phyloP scores from a whole-genome alignment of 23 tunicate genomes.

The Diplosoma virens region DNA sequence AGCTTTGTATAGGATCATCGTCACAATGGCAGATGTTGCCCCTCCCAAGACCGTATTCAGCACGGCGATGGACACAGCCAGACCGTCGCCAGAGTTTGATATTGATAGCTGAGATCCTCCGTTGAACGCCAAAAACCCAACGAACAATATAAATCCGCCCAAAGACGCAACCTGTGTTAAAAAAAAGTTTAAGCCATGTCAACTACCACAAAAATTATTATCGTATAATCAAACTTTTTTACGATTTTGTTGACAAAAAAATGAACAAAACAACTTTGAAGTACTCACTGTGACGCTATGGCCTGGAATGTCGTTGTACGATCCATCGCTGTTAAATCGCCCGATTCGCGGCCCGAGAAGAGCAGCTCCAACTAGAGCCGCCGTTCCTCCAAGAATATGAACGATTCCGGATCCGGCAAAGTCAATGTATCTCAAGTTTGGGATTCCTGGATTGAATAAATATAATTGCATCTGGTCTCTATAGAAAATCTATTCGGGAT shows the following conservation, averaged over 20 bases:
- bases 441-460: not conserved
- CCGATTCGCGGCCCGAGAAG: conserved; percentile 79
- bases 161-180: conserved; percentile 45
- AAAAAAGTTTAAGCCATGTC: not conserved
- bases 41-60: conserved; percentile 80
- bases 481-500: too few species aligned
- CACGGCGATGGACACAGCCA: conserved; percentile 51
- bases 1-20: conserved; percentile 51
- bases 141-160: conserved; percentile 77
- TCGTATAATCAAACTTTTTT: not conserved
- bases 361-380: conserved; percentile 69
- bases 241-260: not conserved
- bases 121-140: conserved; percentile 91
- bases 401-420: conserved; percentile 91
- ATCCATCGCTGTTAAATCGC: conserved; percentile 61
- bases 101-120: conserved; percentile 88
- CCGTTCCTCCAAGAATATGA: conserved; percentile 84
- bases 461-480: too few species aligned
- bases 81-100: conserved; percentile 52
- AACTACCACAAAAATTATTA: not conserved
- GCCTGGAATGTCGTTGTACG: conserved; percentile 56
- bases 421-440: conserved; percentile 55
- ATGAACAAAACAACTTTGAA: too few species aligned
- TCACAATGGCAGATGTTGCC: conserved; percentile 49
- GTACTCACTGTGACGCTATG: conserved; percentile 55